Conservation (phyloP, 2,888 invertebrate genomes). For the Mesochorus sp. region DNA sequence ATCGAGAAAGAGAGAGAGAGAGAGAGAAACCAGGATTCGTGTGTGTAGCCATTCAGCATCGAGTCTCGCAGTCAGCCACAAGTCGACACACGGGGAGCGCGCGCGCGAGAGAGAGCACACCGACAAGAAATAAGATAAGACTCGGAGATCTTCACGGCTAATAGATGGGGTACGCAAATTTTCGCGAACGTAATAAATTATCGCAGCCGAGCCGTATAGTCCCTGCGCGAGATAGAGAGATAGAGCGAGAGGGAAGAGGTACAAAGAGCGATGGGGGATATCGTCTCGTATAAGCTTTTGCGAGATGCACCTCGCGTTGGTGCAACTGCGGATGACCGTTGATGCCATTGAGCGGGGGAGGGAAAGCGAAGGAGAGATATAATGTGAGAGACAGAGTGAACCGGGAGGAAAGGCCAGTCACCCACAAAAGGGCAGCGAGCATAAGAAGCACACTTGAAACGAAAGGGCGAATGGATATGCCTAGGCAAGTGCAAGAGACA, state of each 20-base stretch:
- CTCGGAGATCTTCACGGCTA: constrained; percentile 62
- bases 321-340: constrained; percentile 46
- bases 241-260: constrained; percentile 52
- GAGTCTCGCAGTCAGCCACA: constrained; percentile 57
- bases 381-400: constrained; percentile 68
- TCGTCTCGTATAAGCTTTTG: constrained; percentile 60
- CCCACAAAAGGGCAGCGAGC: constrained; percentile 79
- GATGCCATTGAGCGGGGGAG: constrained; percentile 25
- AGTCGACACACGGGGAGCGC: constrained; percentile 55
- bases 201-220: constrained; percentile 56
- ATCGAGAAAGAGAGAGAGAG: constrained; percentile 37
- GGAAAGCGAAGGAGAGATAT: constrained; percentile 53
- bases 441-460: constrained; percentile 71
- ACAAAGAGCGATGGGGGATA: constrained; percentile 63
- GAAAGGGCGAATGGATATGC: constrained; percentile 80
- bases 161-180: constrained; percentile 75
- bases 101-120: constrained; percentile 43
- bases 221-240: constrained; percentile 60
- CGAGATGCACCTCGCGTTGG: constrained; percentile 30
- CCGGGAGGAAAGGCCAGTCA: constrained; percentile 76
- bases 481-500: constrained; percentile 81
- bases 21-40: no score
- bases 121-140: constrained; percentile 58
- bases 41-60: constrained; percentile 52
- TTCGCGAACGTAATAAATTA: constrained; percentile 77